Evolutionary conservation across 2,888 invertebrate genomes (phyloP).

Genomic region (Tinea pellionella): DNA sequence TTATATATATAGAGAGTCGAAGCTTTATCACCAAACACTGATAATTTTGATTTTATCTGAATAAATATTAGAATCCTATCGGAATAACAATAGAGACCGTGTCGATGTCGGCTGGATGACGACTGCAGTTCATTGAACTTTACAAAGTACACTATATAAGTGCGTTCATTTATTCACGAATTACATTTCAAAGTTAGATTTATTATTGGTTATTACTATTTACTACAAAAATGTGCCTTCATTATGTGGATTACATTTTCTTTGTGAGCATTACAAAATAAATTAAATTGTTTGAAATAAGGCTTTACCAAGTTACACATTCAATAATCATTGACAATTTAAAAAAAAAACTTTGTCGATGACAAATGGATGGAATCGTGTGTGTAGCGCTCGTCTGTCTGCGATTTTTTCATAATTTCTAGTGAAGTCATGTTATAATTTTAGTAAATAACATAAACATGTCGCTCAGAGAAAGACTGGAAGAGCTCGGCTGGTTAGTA

Average conservation of each 20-base stretch:
- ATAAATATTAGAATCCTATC: not conserved
- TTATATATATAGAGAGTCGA: not conserved
- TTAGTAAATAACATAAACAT: conserved; percentile 47
- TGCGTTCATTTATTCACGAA: too few species aligned
- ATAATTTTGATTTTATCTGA: not conserved
- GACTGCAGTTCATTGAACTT: not conserved
- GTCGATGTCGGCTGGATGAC: not conserved
- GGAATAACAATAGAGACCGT: not conserved
- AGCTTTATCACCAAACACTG: not conserved
- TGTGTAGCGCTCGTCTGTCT: conserved; percentile 24
- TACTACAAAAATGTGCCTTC: too few species aligned
- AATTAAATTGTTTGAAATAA: too few species aligned
- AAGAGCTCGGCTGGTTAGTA: conserved; percentile 76
- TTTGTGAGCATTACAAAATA: too few species aligned
- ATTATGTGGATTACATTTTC: too few species aligned
- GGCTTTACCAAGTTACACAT: too few species aligned
- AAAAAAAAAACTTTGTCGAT: not conserved
- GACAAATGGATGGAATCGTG: conserved; percentile 33
- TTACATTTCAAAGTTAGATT: too few species aligned
- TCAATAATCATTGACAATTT: not conserved
- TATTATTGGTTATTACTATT: too few species aligned
- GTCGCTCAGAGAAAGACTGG: conserved; percentile 73
- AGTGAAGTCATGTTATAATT: conserved; percentile 39
- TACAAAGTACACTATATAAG: not conserved
- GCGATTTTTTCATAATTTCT: conserved; percentile 41